Conservation (phyloP, 1,140 invertebrate species). For the Musca domestica region DNA sequence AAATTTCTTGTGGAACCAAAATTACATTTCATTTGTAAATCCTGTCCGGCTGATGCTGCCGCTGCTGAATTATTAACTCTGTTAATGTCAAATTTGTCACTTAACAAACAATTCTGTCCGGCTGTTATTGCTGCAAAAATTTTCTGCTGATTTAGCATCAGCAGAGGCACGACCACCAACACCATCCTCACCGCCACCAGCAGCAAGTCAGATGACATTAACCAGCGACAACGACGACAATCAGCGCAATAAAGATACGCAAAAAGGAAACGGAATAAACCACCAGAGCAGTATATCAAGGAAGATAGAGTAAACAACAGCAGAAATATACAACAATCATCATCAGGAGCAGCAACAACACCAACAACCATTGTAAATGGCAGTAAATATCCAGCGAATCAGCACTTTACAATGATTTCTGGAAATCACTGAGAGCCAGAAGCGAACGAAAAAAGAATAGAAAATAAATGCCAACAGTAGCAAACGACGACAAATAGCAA, state of each 20-base stretch:
- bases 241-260: background rate
- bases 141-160: slow-evolving; percentile 16
- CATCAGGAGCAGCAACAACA: no score
- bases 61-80: slow-evolving; percentile 23
- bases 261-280: background rate
- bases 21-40: slow-evolving; percentile 9
- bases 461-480: background rate
- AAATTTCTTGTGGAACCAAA: background rate
- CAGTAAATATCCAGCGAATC: slow-evolving; percentile 9
- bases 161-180: background rate
- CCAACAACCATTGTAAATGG: background rate
- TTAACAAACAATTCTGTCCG: slow-evolving; percentile 15
- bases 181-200: background rate
- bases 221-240: background rate
- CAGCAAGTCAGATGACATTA: background rate
- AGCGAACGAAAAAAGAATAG: background rate
- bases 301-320: background rate
- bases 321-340: no score
- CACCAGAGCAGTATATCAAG: slow-evolving; percentile 6
- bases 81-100: slow-evolving; percentile 25
- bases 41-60: background rate
- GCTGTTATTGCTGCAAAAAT: slow-evolving; percentile 5
- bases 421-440: background rate
- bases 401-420: slow-evolving; percentile 8
- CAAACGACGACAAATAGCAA: slow-evolving; percentile 1